Conservation (phyloP, 2,888 invertebrate species). For the Chrysotoxum bicinctum region DNA sequence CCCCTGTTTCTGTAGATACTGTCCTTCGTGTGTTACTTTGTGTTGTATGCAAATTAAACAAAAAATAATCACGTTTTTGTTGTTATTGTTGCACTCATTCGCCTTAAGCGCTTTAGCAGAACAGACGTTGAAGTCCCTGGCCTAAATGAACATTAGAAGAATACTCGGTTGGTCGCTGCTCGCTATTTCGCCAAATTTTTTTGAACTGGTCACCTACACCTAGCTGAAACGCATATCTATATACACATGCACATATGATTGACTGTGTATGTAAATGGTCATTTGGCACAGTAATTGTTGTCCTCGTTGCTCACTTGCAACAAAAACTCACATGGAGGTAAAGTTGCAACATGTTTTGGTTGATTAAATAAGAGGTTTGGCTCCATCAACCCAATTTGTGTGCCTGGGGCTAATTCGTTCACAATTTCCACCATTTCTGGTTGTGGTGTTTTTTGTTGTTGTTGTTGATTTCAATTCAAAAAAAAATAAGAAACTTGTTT, state of each 20-base stretch:
- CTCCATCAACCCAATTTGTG: constrained; percentile 7
- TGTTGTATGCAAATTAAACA: constrained; percentile 13
- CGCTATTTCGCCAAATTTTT: constrained; percentile 21
- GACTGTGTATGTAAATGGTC: constrained; percentile 5
- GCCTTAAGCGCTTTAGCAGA: constrained; percentile 19
- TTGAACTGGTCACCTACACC: constrained; percentile 8
- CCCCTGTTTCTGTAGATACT: constrained; percentile 8
- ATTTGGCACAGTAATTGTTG: constrained; percentile 23
- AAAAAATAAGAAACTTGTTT: constrained; percentile 18
- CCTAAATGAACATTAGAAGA: constrained; percentile 28
- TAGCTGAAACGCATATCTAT: background rate
- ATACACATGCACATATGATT: background rate
- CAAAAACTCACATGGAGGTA: constrained; percentile 7
- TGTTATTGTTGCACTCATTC: background rate
- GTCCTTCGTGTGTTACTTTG: constrained; percentile 48
- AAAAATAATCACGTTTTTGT: background rate
- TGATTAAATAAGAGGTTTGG: constrained; percentile 58
- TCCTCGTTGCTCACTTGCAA: constrained; percentile 30
- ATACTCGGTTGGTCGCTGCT: background rate
- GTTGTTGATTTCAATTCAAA: background rate
- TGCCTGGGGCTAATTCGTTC: constrained; percentile 24
- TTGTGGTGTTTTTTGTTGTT: background rate
- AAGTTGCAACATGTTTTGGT: constrained; percentile 58
- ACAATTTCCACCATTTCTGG: constrained; percentile 37
- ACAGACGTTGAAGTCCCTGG: constrained; percentile 24